Evolutionary conservation across 2,888 invertebrate species (phyloP).

Genomic region (Escarpia spicata): DNA sequence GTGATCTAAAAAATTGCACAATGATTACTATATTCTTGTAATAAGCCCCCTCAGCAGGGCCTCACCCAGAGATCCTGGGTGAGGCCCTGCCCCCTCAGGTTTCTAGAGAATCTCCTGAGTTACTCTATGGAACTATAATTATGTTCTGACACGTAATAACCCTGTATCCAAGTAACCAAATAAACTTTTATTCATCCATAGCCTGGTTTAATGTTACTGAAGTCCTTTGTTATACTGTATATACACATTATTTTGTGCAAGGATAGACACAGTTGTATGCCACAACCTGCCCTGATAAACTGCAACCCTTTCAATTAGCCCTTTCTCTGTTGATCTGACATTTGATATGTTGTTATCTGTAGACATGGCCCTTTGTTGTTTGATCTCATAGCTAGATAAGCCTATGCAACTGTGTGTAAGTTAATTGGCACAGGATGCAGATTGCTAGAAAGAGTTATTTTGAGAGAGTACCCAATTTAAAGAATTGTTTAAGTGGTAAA

Average conservation of each 20-base stretch:
- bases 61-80: no score
- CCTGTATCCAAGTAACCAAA: no score
- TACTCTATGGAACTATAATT: background rate
- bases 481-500: background rate
- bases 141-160: background rate
- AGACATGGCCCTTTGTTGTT: background rate
- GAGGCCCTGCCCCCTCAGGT: no score
- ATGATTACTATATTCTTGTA: no score
- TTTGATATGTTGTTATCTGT: constrained; percentile 19
- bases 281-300: background rate
- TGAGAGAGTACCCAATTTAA: background rate
- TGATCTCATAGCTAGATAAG: background rate
- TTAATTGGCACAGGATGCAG: background rate
- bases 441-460: background rate
- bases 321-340: constrained; percentile 13
- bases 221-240: background rate
- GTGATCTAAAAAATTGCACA: no score
- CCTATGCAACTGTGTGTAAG: background rate
- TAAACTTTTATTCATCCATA: background rate
- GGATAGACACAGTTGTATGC: background rate
- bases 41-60: no score
- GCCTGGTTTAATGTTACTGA: background rate
- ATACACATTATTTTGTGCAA: background rate
- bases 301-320: background rate
- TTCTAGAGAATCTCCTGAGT: no score